phyloP scores from a whole-genome alignment of 2,888 invertebrate species.

The Morpho helenor region DNA sequence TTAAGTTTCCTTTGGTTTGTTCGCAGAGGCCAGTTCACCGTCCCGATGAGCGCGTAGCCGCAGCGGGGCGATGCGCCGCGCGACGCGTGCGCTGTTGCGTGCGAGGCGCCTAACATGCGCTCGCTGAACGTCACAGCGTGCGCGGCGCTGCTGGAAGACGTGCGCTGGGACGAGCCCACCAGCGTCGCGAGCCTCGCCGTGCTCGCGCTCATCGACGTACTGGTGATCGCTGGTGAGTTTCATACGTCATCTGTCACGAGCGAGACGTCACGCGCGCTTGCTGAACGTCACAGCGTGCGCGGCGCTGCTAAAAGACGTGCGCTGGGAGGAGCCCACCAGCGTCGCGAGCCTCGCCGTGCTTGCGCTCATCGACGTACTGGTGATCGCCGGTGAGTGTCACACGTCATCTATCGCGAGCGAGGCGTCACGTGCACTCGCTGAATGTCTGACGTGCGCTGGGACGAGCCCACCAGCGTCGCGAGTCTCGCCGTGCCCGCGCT shows the following conservation, averaged over 20 bases:
- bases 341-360: too few relatives aligned
- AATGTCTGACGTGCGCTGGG: too few relatives aligned
- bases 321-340: too few relatives aligned
- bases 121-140: conserved; percentile 90
- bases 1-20: background rate
- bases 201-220: conserved; percentile 90
- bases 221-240: conserved; percentile 83
- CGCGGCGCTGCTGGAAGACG: conserved; percentile 88
- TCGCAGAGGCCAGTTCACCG: conserved; percentile 1
- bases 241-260: conserved; percentile 40
- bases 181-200: conserved; percentile 87
- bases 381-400: too few relatives aligned
- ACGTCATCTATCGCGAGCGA: too few relatives aligned
- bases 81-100: conserved; percentile 42
- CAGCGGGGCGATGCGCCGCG: conserved; percentile 51
- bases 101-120: conserved; percentile 80
- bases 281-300: conserved; percentile 91
- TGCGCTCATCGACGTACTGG: too few relatives aligned
- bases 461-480: too few relatives aligned
- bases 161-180: conserved; percentile 89
- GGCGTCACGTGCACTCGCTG: too few relatives aligned
- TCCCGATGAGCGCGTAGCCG: conserved; percentile 11
- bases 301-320: too few relatives aligned
- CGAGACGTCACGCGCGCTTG: conserved; percentile 82
- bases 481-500: too few relatives aligned